Percentiles rank a stretch among this genome's conserved stretches.
These are phyloP conservation scores for Montipora efflorescens DNA, from an alignment of 64 coral and sea anemone genomes.

Conservation along the genomic window DNA sequence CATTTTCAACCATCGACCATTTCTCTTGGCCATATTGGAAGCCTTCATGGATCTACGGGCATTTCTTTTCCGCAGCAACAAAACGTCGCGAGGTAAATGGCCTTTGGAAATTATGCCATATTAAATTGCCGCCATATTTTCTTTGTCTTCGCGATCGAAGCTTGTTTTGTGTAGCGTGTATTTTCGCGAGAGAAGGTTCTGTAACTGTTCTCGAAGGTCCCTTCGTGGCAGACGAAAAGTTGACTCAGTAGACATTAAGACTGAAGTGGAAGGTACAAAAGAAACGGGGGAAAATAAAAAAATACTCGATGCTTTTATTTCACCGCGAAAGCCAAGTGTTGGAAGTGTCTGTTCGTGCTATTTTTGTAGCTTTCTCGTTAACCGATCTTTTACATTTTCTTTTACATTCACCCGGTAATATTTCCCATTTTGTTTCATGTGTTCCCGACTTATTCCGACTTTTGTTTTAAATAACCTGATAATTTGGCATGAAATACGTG, in stretches of 20 bases:
- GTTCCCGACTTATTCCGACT: too few species aligned
- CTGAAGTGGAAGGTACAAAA: neutral
- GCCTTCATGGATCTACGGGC: constrained; percentile 29
- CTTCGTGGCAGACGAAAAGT: neutral
- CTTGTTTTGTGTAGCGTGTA: neutral
- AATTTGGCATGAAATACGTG: constrained; percentile 42
- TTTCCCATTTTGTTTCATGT: neutral
- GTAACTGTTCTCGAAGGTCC: neutral
- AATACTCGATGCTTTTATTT: neutral
- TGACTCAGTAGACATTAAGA: neutral
- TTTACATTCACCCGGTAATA: neutral
- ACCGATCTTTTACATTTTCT: neutral
- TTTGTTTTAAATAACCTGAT: neutral
- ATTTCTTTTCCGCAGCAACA: constrained; percentile 36
- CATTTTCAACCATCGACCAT: constrained; percentile 23
- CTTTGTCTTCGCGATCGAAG: constrained; percentile 44
- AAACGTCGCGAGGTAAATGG: constrained; percentile 33
- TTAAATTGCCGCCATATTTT: constrained; percentile 32
- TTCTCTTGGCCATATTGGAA: constrained; percentile 51
- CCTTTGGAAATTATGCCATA: constrained; percentile 9
- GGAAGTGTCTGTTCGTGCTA: neutral
- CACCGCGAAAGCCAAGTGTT: neutral
- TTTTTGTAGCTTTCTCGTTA: neutral
- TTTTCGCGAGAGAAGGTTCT: constrained; percentile 23
- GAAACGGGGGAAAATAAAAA: neutral